phyloP scores from a whole-genome alignment of 2,113 vertebrate species.

The Nesoenas mayeri region DNA sequence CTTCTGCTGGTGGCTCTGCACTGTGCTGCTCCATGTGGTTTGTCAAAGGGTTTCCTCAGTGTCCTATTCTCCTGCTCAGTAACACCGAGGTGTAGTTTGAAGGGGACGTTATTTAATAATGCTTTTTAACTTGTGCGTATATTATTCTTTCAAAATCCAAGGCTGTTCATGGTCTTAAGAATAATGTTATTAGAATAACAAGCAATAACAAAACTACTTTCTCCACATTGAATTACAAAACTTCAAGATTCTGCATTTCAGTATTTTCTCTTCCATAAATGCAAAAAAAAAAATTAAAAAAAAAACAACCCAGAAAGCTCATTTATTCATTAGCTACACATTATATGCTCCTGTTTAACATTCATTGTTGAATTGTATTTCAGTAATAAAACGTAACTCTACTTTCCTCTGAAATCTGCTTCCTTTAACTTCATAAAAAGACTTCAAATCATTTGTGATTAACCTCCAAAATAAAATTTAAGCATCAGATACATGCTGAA shows the following conservation, averaged over 20 bases:
- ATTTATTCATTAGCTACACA: neutral
- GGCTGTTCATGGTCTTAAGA: neutral
- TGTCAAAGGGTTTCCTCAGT: neutral
- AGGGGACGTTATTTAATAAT: neutral
- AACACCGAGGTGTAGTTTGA: neutral
- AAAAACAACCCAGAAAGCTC: neutral
- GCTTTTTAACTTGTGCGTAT: neutral
- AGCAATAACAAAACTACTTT: neutral
- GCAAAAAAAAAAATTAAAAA: neutral
- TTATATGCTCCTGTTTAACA: neutral
- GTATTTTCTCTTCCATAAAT: neutral
- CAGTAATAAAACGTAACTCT: conserved; percentile 38
- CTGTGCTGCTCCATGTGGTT: rapidly evolving
- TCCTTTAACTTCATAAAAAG: conserved; percentile 1
- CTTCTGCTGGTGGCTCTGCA: neutral
- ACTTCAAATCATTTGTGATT: conserved; percentile 22
- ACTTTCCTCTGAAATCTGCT: conserved; percentile 16
- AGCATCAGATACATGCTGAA: neutral
- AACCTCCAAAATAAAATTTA: neutral
- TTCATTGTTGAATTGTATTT: neutral
- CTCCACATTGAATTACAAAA: neutral
- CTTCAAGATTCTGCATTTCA: neutral
- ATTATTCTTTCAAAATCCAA: neutral
- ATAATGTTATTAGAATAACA: neutral
- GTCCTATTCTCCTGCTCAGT: neutral